Percentiles rank a stretch among this genome's conserved stretches.
These are phyloP conservation scores for Mungos mungo DNA, from an alignment of 2,113 vertebrate species.

Conservation along the genomic window DNA sequence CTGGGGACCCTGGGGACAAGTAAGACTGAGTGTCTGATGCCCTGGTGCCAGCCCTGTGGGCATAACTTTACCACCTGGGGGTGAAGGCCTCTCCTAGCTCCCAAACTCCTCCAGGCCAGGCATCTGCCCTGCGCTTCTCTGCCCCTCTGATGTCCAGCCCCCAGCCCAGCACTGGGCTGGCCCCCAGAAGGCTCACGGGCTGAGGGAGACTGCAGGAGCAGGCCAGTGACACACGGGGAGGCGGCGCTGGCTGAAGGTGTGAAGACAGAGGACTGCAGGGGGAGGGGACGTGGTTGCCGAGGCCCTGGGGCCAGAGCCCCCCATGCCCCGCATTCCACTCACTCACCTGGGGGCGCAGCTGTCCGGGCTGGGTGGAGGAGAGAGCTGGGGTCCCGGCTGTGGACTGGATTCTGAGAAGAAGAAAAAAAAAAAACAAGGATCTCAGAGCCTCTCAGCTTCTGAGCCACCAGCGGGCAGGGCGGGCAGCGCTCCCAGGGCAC, in stretches of 20 bases:
- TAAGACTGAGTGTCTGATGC: background rate
- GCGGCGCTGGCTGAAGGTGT: background rate
- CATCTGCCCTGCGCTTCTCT: background rate
- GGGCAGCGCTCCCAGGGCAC: background rate
- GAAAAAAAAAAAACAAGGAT: background rate
- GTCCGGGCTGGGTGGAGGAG: background rate
- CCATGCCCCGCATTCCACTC: fast-evolving
- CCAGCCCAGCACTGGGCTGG: background rate
- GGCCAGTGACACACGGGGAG: background rate
- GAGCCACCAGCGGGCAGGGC: background rate
- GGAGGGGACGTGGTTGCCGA: background rate
- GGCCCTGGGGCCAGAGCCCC: too few relatives aligned
- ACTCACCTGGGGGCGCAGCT: conserved; percentile 20
- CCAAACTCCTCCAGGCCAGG: background rate
- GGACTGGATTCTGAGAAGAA: background rate
- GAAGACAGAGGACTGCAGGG: background rate
- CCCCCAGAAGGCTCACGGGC: too few relatives aligned
- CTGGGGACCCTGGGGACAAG: background rate
- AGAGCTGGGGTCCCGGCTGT: background rate
- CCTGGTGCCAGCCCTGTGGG: background rate
- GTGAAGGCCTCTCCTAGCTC: background rate
- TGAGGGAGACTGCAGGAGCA: background rate
- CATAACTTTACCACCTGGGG: background rate
- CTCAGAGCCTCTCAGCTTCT: background rate
- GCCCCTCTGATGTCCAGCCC: background rate